phyloP scores from a whole-genome alignment of 2,113 vertebrate species.

The Sminthopsis crassicaudata region DNA sequence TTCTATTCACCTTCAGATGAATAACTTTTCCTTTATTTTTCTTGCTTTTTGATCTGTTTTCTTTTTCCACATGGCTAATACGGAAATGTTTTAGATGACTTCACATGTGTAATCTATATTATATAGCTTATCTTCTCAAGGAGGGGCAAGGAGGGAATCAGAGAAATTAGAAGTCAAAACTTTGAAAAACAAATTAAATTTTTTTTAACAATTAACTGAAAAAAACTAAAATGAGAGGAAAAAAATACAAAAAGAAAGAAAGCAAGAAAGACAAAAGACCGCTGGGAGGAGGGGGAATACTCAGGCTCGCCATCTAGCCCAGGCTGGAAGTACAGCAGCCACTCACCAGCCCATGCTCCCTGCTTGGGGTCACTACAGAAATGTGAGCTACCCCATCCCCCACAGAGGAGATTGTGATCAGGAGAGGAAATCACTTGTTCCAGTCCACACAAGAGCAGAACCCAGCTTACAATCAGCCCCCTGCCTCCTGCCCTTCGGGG shows the following conservation, averaged over 20 bases:
- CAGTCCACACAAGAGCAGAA: not conserved
- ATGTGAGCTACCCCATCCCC: not conserved
- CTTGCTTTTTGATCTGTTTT: not conserved
- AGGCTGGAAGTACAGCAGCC: not conserved
- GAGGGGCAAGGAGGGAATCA: not conserved
- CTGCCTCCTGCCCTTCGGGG: too few relatives aligned
- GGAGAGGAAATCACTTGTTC: not conserved
- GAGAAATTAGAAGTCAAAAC: not conserved
- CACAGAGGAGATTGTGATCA: too few relatives aligned
- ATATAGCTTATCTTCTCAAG: not conserved
- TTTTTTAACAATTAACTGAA: not conserved
- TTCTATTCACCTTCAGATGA: not conserved
- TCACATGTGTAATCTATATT: not conserved
- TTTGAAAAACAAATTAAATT: not conserved
- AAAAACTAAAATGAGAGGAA: not conserved
- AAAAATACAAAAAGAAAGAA: not conserved
- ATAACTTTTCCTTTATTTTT: not conserved
- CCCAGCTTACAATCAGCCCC: not conserved
- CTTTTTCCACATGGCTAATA: not conserved
- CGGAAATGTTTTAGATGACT: not conserved
- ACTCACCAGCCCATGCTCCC: not conserved
- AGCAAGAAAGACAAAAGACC: not conserved
- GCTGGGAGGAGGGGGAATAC: not conserved
- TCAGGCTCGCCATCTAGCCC: not conserved
- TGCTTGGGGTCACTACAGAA: not conserved